A percentile compares a stretch with the other conserved stretches of the same genome.
Evolutionary conservation across 2,888 invertebrate genomes (phyloP).

Genomic region (Monochamus alternatus): DNA sequence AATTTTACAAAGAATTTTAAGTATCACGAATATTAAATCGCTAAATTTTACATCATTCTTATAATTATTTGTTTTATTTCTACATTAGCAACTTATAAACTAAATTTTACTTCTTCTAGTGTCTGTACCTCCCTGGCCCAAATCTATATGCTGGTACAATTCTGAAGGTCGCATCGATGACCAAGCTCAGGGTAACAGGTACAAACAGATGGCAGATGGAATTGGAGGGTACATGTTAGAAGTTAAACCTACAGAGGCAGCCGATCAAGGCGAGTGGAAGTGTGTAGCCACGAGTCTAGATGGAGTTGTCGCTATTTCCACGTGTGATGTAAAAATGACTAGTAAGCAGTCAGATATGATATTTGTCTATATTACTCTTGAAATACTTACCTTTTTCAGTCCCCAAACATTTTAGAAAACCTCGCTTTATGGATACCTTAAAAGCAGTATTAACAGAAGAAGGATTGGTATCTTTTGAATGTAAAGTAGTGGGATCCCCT

Average conservation of each 20-base stretch:
- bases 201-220: slow-evolving; percentile 86
- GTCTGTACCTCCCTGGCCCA: slow-evolving; percentile 89
- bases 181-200: slow-evolving; percentile 74
- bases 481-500: slow-evolving; percentile 94
- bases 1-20: too few relatives aligned
- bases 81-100: too few relatives aligned
- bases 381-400: slow-evolving; percentile 73
- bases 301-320: slow-evolving; percentile 83
- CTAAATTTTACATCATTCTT: too few relatives aligned
- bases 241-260: slow-evolving; percentile 82
- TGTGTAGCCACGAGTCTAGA: slow-evolving; percentile 87
- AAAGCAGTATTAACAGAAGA: slow-evolving; percentile 93
- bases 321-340: slow-evolving; percentile 83
- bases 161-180: slow-evolving; percentile 85
- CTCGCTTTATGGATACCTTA: slow-evolving; percentile 91
- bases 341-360: slow-evolving; percentile 73
- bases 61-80: too few relatives aligned
- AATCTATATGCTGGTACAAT: slow-evolving; percentile 88
- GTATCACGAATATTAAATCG: too few relatives aligned
- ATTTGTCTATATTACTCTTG: too few relatives aligned
- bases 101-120: slow-evolving; percentile 69
- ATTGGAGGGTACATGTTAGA: slow-evolving; percentile 87
- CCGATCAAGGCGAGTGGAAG: slow-evolving; percentile 92
- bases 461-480: slow-evolving; percentile 93
- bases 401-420: slow-evolving; percentile 91